phyloP scores from a whole-genome alignment of 2,797 vertebrate genomes.

The Pantherophis vulpinus region DNA sequence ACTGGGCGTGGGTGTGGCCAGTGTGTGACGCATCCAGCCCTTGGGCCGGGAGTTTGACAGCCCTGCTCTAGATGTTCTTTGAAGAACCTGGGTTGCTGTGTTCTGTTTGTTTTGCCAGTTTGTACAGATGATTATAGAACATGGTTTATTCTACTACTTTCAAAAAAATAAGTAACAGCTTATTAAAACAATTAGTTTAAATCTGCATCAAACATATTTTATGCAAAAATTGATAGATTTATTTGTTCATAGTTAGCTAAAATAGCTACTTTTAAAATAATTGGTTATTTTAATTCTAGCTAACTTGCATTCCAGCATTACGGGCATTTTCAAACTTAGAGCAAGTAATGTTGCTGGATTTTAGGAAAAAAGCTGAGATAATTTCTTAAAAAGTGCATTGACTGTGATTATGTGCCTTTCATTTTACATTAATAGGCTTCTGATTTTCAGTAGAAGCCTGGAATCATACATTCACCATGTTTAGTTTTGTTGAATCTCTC shows the following conservation, averaged over 20 bases:
- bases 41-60: no score
- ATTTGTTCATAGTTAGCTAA: background rate
- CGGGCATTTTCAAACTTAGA: background rate
- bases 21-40: no score
- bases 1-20: no score
- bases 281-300: background rate
- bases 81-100: background rate
- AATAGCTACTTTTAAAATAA: background rate
- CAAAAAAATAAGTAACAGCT: background rate
- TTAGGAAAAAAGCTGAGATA: background rate
- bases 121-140: background rate
- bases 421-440: background rate
- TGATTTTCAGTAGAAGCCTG: background rate
- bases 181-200: background rate
- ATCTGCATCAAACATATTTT: background rate
- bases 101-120: background rate
- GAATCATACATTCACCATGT: background rate
- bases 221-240: background rate
- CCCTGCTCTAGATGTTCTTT: background rate
- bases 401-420: background rate
- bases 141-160: background rate
- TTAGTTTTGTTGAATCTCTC: background rate
- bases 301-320: background rate
- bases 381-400: background rate
- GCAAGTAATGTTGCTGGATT: background rate